Percentiles rank a stretch among this genome's conserved stretches.
These are phyloP conservation scores for Platyrinchus mystaceus DNA, from an alignment of 2,797 vertebrate genomes.

Conservation along the genomic window DNA sequence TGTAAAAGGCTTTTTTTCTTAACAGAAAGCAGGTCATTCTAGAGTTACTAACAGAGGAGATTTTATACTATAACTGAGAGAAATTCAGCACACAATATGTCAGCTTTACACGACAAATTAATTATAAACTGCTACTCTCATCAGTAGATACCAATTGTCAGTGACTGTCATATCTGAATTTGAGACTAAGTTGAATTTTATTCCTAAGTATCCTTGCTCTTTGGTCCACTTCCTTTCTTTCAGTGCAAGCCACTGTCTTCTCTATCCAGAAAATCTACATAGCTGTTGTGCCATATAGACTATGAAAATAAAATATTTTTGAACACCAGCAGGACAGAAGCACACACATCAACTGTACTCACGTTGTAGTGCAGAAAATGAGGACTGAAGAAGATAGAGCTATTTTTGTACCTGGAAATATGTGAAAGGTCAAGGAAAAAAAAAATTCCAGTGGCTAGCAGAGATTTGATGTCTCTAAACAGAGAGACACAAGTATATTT, in stretches of 20 bases:
- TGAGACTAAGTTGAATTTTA: constrained; percentile 16
- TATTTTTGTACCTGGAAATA: not conserved
- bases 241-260: not conserved
- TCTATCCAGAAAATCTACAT: not conserved
- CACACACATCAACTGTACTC: not conserved
- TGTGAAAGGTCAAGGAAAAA: not conserved
- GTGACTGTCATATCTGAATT: constrained; percentile 38
- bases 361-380: not conserved
- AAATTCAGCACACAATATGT: constrained; percentile 44
- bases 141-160: constrained; percentile 19
- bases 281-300: not conserved
- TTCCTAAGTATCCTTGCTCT: constrained; percentile 34
- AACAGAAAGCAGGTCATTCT: constrained; percentile 25
- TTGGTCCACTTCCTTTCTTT: not conserved
- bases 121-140: constrained; percentile 68
- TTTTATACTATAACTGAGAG: constrained; percentile 47
- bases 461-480: not conserved
- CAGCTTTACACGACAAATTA: constrained; percentile 62
- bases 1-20: constrained; percentile 41
- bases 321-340: not conserved
- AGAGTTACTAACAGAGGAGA: constrained; percentile 42
- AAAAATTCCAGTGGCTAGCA: not conserved
- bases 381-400: not conserved
- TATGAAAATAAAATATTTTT: not conserved
- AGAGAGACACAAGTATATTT: not conserved